These are phyloP conservation scores for Dicrostonyx torquatus DNA, from an alignment of 2,797 vertebrate species.

Conservation along the genomic window DNA sequence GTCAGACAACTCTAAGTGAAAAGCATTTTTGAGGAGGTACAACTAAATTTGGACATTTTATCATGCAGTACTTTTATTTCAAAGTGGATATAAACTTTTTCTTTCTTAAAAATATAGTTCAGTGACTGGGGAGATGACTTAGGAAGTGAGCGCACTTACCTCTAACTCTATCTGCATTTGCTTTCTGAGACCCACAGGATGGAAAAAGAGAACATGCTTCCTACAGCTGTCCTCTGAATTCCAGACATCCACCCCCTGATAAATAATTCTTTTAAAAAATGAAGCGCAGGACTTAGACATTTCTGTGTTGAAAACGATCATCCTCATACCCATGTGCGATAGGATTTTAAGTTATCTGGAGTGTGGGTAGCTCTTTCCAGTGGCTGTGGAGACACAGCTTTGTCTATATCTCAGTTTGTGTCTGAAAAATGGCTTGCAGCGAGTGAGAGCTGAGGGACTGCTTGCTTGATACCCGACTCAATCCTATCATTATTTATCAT, in stretches of 20 bases:
- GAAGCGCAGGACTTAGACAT: neutral
- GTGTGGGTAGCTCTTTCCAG: neutral
- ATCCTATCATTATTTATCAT: neutral
- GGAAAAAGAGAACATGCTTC: neutral
- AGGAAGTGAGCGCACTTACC: neutral
- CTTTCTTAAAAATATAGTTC: neutral
- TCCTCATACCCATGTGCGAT: neutral
- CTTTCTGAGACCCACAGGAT: neutral
- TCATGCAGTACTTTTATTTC: neutral
- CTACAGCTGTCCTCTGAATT: neutral
- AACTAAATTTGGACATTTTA: constrained; percentile 17
- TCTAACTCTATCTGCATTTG: neutral
- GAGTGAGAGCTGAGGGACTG: neutral
- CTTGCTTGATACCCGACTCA: neutral
- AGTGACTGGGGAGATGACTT: neutral
- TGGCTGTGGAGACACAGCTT: neutral
- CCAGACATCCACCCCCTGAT: neutral
- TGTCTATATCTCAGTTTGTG: neutral
- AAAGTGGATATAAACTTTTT: neutral
- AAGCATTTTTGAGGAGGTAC: neutral
- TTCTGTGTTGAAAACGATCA: neutral
- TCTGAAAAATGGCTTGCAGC: neutral
- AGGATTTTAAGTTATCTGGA: neutral
- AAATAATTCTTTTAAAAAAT: neutral
- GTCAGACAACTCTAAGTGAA: neutral